Base-by-base conservation (phyloP, 2,888 invertebrate species). In the Dioctria rufipes region DNA sequence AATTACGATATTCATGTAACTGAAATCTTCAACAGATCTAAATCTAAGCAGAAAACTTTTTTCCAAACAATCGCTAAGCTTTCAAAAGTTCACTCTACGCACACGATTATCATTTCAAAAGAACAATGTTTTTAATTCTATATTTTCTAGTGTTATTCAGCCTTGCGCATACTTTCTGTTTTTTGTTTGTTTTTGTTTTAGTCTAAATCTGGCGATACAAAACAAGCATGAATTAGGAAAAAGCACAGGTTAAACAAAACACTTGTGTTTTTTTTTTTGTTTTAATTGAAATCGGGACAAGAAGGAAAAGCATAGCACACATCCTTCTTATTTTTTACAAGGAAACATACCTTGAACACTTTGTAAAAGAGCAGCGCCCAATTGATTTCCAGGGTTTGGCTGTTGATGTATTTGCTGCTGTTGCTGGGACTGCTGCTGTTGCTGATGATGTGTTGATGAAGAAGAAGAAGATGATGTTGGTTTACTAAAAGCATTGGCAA, bases 341-440 rank as follows among this genome's bases (percentile, higher is more conserved):
- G 25, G 58, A 6, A 61, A n/a, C 83, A 77, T 88, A 90, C 90
- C 90, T 90, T 90, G 90, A 81, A 90, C 88, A 84, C 88, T 88
- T 86, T 90, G 89, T 83, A 90, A 87, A 83, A 90, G 86, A 83
- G 88, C 89, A 80, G 83, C 84, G 78, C 84, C 84, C 79, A 84
- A 80, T 81, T 82, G 83, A 67, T 79, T 83, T 4, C 46, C 78
- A 46, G 69, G 77, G 51, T 69, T 49, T 63, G 81, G 83, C 42
- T 80, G 78, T 61, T 77, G 65, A 78, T 80, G 81, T 11, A 25
- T 25, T 25, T 25, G 25, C 25, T 25, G 25, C 1, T 25, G 25
- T 25, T 25, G 25, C 25, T 25, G 25, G 0, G 25, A 25, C 25
- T 81, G 80, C 8, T 73, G 80, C 9, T 73, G 73, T 11, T 43